phyloP scores from a whole-genome alignment of 2,113 vertebrate species.

The Canis aureus region DNA sequence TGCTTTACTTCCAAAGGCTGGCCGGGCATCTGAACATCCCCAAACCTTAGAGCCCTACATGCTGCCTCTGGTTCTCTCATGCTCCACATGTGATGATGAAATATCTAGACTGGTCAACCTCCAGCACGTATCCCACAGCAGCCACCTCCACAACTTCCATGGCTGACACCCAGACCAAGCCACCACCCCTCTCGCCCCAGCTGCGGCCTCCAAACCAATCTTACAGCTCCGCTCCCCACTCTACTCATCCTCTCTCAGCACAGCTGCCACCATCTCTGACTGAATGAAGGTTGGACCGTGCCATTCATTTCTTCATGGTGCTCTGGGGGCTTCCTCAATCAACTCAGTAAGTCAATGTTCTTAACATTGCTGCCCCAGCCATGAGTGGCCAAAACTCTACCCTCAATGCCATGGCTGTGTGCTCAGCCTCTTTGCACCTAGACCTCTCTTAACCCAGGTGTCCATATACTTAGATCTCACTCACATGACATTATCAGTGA shows the following conservation, averaged over 20 bases:
- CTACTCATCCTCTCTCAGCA: background rate
- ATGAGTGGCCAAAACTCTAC: accelerated
- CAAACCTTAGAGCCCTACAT: accelerated
- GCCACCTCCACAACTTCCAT: accelerated
- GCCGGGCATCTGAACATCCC: accelerated
- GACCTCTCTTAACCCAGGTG: background rate
- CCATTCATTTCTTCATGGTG: background rate
- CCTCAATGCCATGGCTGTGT: background rate
- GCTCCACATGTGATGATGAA: background rate
- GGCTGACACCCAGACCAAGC: accelerated
- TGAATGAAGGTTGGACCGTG: background rate
- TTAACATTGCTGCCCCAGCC: accelerated
- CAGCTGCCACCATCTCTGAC: background rate
- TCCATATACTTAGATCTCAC: accelerated
- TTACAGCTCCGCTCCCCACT: accelerated
- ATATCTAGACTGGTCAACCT: accelerated
- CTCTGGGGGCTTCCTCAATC: background rate
- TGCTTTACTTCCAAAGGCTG: background rate
- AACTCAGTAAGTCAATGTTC: background rate
- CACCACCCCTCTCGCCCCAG: background rate
- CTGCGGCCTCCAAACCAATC: background rate
- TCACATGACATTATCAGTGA: background rate
- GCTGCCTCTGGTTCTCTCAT: background rate
- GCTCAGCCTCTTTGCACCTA: background rate
- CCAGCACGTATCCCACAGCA: accelerated